Conservation (phyloP, 2,888 invertebrate species). For the Folsomia candida region DNA sequence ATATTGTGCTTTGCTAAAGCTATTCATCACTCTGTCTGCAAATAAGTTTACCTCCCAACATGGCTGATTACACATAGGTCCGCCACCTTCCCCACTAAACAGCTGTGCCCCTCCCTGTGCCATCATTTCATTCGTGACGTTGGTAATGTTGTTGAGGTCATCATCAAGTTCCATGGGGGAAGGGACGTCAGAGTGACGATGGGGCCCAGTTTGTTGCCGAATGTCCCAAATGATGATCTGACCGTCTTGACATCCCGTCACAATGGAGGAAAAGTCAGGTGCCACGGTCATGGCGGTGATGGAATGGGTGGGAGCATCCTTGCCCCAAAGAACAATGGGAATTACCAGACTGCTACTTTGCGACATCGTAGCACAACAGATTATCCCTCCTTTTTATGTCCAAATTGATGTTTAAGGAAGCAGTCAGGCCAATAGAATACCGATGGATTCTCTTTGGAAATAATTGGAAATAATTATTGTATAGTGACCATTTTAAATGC, state of each 20-base stretch:
- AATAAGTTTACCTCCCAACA: constrained; percentile 25
- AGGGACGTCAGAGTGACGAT: constrained; percentile 6
- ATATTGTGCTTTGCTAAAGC: not conserved
- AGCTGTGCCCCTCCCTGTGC: not conserved
- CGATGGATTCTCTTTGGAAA: no score
- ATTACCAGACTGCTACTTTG: constrained; percentile 78
- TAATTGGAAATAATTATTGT: no score
- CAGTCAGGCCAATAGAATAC: no score
- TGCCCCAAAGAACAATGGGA: constrained; percentile 96
- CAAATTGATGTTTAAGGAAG: no score
- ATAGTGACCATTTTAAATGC: no score
- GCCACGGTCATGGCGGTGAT: constrained; percentile 91
- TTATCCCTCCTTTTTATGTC: no score
- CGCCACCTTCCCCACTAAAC: constrained; percentile 1
- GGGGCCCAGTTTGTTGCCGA: constrained; percentile 67
- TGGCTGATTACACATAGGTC: constrained; percentile 19
- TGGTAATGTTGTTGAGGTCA: not conserved
- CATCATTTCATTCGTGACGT: not conserved
- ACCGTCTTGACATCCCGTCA: constrained; percentile 97
- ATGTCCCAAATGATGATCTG: constrained; percentile 96
- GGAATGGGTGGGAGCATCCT: constrained; percentile 92
- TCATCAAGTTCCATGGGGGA: constrained; percentile 7
- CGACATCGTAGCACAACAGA: constrained; percentile 46
- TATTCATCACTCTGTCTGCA: not conserved
- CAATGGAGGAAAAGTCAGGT: constrained; percentile 84